phyloP scores from a whole-genome alignment of 2,113 vertebrate species.

The Oenanthe oenanthe region DNA sequence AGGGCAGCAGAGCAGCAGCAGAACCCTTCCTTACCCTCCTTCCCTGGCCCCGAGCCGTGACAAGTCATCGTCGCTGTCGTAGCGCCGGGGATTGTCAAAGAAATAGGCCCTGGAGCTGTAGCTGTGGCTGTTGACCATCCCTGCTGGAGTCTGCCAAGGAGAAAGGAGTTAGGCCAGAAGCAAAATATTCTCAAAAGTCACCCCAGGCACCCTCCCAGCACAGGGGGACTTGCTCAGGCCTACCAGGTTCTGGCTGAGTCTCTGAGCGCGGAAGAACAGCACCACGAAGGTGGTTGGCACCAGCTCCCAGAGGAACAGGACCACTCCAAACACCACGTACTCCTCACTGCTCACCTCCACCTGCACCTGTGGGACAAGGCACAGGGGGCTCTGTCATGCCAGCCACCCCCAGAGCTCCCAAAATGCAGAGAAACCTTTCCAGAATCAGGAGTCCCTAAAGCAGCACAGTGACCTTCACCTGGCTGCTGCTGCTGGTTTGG shows the following conservation, averaged over 20 bases:
- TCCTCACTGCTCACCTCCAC: slow-evolving; percentile 83
- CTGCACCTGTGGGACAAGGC: slow-evolving; percentile 74
- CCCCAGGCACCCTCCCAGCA: background rate
- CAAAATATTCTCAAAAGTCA: background rate
- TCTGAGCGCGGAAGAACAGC: slow-evolving; percentile 93
- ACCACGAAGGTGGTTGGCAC: slow-evolving; percentile 91
- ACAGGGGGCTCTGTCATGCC: background rate
- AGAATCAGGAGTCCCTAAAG: background rate
- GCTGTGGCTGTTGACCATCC: slow-evolving; percentile 93
- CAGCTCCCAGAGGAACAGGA: slow-evolving; percentile 95
- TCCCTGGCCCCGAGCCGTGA: slow-evolving; percentile 84
- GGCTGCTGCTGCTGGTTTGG: background rate
- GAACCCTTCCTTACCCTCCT: slow-evolving; percentile 59
- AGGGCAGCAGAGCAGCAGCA: background rate
- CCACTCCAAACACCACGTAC: slow-evolving; percentile 90
- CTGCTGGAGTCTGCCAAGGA: slow-evolving; percentile 82
- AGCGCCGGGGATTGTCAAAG: slow-evolving; percentile 94
- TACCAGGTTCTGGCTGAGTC: slow-evolving; percentile 92
- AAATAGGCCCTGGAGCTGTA: slow-evolving; percentile 95
- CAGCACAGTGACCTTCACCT: background rate
- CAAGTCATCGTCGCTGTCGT: slow-evolving; percentile 95
- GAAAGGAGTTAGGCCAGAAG: background rate
- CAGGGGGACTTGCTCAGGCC: background rate
- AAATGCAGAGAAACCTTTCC: background rate
- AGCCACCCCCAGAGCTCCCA: background rate